These are phyloP conservation scores for Hippocampus kuda DNA, from an alignment of 2,797 vertebrate species.

Conservation along the genomic window DNA sequence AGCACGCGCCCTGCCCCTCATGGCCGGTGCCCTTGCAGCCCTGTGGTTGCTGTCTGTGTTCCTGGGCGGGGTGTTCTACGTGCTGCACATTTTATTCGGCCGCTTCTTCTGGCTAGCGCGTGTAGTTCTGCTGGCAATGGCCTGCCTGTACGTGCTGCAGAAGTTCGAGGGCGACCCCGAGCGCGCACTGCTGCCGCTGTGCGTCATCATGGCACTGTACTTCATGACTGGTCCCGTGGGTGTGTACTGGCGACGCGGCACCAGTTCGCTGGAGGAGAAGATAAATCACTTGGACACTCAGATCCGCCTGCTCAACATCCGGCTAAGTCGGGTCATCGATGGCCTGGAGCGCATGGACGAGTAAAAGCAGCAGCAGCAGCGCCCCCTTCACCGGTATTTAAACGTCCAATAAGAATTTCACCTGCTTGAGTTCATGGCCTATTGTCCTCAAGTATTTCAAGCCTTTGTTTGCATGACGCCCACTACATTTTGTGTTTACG, in stretches of 20 bases:
- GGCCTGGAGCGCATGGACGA: slow-evolving; percentile 75
- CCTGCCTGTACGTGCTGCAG: slow-evolving; percentile 95
- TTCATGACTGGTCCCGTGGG: slow-evolving; percentile 93
- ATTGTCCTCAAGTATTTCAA: not conserved
- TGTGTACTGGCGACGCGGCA: slow-evolving; percentile 78
- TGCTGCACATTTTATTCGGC: slow-evolving; percentile 82
- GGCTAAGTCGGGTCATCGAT: slow-evolving; percentile 87
- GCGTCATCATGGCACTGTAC: slow-evolving; percentile 88
- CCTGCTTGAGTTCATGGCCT: not conserved
- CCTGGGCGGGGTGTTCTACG: slow-evolving; percentile 83
- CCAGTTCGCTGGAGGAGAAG: slow-evolving; percentile 83
- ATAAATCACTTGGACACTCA: slow-evolving; percentile 92
- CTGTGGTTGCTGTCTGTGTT: slow-evolving; percentile 91
- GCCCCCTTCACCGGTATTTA: not conserved
- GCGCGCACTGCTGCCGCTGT: slow-evolving; percentile 81
- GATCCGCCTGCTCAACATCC: slow-evolving; percentile 90
- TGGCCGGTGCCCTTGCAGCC: slow-evolving; percentile 77
- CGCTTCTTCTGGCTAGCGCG: slow-evolving; percentile 90
- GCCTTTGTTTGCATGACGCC: not conserved
- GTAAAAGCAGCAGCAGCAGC: slow-evolving; percentile 57
- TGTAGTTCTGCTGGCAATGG: slow-evolving; percentile 80
- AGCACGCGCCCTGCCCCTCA: slow-evolving; percentile 76
- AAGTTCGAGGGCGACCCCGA: slow-evolving; percentile 93
- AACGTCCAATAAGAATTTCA: not conserved
- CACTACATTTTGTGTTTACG: not conserved